Evolutionary conservation across 2,113 vertebrate species (phyloP), one percentile per base, ranked within the genome.

Genomic region (Catharus fuscescens): DNA sequence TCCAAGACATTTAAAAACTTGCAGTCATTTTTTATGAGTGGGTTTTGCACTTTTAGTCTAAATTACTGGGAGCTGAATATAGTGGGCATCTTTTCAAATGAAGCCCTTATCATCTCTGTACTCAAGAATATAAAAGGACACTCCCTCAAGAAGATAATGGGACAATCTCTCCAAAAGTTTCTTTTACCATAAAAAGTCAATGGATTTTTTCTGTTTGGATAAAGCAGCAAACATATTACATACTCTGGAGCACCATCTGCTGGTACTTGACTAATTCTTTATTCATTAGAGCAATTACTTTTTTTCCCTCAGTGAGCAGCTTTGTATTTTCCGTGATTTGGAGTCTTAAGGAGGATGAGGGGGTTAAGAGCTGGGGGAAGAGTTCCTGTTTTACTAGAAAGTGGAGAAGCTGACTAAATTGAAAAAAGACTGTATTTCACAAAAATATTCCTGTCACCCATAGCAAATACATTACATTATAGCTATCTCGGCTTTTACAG

Each of bases 331-430:
- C 42, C 50, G 6, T 83, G 12, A 36, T 85, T 69, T 61, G 11
- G 23, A 85, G 4, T 42, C 38, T 31, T 48, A 20, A 32, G 10
- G 2, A 7, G 6, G 5, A 3, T 4, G 3, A 4, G 7, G 4
- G 2, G 2, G 1, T 69, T 3, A 2, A 12, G n/a, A 47, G 9
- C 2, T 38, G 20, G 14, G 5, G 5, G 1, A 2, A 24, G 7
- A 28, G 5, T 2, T n/a, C 2, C 5, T 59, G 3, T 54, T 86
- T 73, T 69, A 31, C 14, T 8, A 77, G 21, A 60, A 92, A 92
- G 20, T 16, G 18, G 11, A 66, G 14, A 52, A 86, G 5, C 13
- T 66, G 13, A 61, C 19, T 64, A 57, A 62, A 80, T 62, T 5
- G 44, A n/a, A 34, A 81, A 76, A 79, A 52, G 16, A 26, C 25